Evolutionary conservation across 2,888 invertebrate species (phyloP).

Genomic region (Drosophila meridionalis): DNA sequence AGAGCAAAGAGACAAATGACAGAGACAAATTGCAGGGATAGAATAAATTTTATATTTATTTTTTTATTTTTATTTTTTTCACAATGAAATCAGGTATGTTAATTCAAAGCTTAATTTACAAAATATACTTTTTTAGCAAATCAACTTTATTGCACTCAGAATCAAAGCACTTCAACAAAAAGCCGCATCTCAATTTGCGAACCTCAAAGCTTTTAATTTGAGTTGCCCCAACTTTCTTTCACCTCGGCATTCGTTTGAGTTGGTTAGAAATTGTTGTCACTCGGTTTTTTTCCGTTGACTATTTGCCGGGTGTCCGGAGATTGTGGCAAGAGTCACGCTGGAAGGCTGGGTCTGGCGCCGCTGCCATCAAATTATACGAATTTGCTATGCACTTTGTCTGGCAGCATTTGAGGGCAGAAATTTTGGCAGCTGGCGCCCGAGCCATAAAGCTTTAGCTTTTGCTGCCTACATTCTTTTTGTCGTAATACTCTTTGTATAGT

Average conservation of each 20-base stretch:
- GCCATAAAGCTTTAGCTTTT: conserved; percentile 5
- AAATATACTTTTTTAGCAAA: too few relatives aligned
- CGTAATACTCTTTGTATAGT: not conserved
- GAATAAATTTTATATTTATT: not conserved
- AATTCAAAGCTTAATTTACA: not conserved
- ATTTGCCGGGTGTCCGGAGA: conserved; percentile 32
- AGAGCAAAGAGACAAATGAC: not conserved
- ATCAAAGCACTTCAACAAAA: not conserved
- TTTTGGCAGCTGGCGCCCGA: conserved; percentile 10
- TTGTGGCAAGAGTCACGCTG: not conserved
- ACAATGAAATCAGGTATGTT: conserved; percentile 1
- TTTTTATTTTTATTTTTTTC: not conserved
- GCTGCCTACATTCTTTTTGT: conserved; percentile 1
- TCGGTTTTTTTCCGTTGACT: conserved; percentile 36
- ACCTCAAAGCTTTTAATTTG: conserved; percentile 10
- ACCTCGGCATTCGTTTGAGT: conserved; percentile 36
- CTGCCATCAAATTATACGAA: conserved; percentile 60
- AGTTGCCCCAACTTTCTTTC: conserved; percentile 7
- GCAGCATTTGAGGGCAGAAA: conserved; percentile 1
- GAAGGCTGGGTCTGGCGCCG: conserved; percentile 24
- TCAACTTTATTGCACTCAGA: not conserved
- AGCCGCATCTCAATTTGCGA: not conserved
- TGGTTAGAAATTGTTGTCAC: conserved; percentile 43
- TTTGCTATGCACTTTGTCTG: conserved; percentile 57
- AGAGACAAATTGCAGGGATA: not conserved